phyloP scores from a whole-genome alignment of 2,113 vertebrate species.

The Rhadina sibilatrix region DNA sequence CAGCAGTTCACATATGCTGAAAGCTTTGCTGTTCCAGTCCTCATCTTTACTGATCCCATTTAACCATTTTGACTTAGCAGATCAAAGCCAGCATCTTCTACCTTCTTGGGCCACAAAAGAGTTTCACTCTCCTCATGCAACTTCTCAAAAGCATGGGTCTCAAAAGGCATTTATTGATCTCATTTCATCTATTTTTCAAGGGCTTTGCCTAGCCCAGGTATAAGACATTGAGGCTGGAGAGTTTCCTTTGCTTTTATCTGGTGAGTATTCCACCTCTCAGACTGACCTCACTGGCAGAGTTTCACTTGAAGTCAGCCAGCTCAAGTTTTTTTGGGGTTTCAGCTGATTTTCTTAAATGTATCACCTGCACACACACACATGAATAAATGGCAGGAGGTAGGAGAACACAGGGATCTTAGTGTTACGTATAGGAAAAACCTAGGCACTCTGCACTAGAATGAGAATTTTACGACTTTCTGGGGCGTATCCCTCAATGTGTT shows the following conservation, averaged over 20 bases:
- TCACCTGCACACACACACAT: background rate
- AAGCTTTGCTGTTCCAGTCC: background rate
- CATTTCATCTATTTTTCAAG: background rate
- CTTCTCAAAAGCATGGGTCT: background rate
- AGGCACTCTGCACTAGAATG: background rate
- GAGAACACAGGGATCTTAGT: background rate
- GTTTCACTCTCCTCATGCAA: background rate
- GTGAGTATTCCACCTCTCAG: background rate
- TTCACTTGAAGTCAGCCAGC: background rate
- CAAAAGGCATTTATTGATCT: background rate
- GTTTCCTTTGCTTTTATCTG: background rate
- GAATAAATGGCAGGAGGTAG: background rate
- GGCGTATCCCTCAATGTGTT: background rate
- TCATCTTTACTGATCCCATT: background rate
- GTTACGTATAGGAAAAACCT: background rate
- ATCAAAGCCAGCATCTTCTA: background rate
- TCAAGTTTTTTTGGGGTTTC: background rate
- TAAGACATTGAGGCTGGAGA: background rate
- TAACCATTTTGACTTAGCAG: background rate
- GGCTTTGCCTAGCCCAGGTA: background rate
- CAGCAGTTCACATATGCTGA: background rate
- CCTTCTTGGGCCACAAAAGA: background rate
- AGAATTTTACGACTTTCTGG: background rate
- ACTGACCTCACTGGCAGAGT: background rate
- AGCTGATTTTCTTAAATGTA: background rate